A percentile compares a stretch with the other conserved stretches of the same genome.
Evolutionary conservation across 2,113 vertebrate species (phyloP).

Genomic region (Eublepharis macularius): DNA sequence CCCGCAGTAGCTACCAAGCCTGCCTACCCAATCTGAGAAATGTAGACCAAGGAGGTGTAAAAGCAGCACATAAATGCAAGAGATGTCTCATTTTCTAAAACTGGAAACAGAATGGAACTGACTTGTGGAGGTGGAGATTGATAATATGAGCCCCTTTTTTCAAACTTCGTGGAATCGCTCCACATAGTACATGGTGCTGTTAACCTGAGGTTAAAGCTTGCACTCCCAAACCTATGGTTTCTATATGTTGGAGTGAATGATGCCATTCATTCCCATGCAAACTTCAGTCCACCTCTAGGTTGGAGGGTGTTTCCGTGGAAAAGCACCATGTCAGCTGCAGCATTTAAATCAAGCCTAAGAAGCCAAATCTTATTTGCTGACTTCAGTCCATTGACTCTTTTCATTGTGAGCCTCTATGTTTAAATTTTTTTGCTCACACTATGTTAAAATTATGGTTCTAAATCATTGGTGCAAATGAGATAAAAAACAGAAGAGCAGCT

Average conservation of each 20-base stretch:
- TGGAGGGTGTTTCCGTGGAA: no score
- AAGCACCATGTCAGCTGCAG: not conserved
- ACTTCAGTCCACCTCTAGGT: no score
- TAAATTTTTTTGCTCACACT: not conserved
- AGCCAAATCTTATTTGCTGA: not conserved
- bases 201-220: not conserved
- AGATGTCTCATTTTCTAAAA: no score
- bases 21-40: no score
- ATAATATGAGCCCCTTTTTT: no score
- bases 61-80: no score
- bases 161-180: no score
- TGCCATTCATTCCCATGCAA: not conserved
- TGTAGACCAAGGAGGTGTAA: no score
- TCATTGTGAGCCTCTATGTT: not conserved
- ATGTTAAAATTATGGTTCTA: slow-evolving; percentile 2
- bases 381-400: not conserved
- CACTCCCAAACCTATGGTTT: no score
- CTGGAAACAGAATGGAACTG: no score
- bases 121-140: no score
- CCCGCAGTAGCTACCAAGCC: no score
- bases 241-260: not conserved
- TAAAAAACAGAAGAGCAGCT: slow-evolving; percentile 17
- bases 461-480: slow-evolving; percentile 23
- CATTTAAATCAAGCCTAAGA: not conserved
- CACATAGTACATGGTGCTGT: not conserved